Conservation (phyloP, 2,797 vertebrate genomes). For the Rhabdomys pumilio region DNA sequence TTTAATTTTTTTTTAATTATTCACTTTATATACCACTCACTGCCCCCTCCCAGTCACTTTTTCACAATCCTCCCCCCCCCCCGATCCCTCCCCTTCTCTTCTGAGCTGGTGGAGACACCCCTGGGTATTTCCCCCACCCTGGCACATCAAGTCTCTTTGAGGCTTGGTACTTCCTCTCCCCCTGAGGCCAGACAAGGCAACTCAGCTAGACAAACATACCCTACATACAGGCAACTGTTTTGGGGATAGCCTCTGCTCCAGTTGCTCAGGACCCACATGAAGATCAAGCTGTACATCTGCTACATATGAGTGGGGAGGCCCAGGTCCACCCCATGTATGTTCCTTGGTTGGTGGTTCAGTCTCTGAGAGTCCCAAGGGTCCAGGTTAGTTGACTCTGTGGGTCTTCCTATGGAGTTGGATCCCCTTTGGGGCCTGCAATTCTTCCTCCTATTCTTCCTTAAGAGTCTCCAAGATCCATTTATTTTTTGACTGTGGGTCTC, state of each 20-base stretch:
- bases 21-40: not conserved
- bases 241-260: not conserved
- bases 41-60: not conserved
- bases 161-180: not conserved
- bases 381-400: not conserved
- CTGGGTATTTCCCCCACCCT: rapidly evolving
- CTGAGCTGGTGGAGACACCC: not conserved
- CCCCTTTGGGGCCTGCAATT: not conserved
- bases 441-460: not conserved
- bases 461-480: not conserved
- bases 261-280: not conserved
- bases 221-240: not conserved
- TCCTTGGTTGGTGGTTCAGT: not conserved
- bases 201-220: not conserved
- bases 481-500: not conserved
- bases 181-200: not conserved
- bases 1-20: not conserved
- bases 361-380: not conserved
- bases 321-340: not conserved
- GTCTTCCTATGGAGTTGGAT: not conserved
- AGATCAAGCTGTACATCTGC: not conserved
- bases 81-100: not conserved
- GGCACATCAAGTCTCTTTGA: not conserved
- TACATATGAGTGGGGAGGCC: not conserved
- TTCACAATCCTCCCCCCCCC: not conserved